These are phyloP conservation scores for Habrosyne pyritoides DNA, from an alignment of 2,888 invertebrate species.

Conservation along the genomic window DNA sequence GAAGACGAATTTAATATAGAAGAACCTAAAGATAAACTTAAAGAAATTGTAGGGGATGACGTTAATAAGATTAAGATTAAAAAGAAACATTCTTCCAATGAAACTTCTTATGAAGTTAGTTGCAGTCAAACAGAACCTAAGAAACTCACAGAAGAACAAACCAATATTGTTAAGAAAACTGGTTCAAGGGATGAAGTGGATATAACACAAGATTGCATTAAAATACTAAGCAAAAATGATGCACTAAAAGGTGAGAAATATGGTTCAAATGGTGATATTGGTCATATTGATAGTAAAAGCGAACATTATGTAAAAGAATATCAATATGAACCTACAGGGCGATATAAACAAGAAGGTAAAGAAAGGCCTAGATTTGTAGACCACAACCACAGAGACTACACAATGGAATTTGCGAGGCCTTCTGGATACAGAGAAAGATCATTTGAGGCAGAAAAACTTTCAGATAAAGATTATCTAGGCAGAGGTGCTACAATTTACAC, in stretches of 20 bases:
- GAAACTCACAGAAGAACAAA: not conserved
- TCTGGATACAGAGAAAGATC: conserved; percentile 54
- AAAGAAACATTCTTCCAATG: not conserved
- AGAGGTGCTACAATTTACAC: conserved; percentile 51
- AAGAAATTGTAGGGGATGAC: conserved; percentile 9
- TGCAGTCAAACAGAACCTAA: not conserved
- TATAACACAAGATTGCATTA: not conserved
- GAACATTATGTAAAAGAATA: conserved; percentile 48
- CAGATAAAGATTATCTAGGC: conserved; percentile 31
- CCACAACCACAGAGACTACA: conserved; percentile 56
- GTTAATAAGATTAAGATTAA: conserved; percentile 11
- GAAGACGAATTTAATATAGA: conserved; percentile 12
- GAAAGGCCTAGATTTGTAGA: conserved; percentile 51
- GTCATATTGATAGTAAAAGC: conserved; percentile 18
- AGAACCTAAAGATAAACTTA: not conserved
- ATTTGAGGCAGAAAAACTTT: conserved; percentile 34
- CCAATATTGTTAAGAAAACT: not conserved
- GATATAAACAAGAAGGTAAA: conserved; percentile 31
- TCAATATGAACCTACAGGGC: conserved; percentile 43
- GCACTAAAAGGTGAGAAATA: conserved; percentile 12
- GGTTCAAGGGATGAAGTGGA: not conserved
- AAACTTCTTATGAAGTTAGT: not conserved
- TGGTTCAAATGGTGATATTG: conserved; percentile 5
- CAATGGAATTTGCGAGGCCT: conserved; percentile 60
- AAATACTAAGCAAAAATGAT: not conserved